Evolutionary conservation across 1,140 invertebrate genomes (phyloP), one percentile per base, ranked within the genome.

Genomic region (Drosophila sulfurigaster): DNA sequence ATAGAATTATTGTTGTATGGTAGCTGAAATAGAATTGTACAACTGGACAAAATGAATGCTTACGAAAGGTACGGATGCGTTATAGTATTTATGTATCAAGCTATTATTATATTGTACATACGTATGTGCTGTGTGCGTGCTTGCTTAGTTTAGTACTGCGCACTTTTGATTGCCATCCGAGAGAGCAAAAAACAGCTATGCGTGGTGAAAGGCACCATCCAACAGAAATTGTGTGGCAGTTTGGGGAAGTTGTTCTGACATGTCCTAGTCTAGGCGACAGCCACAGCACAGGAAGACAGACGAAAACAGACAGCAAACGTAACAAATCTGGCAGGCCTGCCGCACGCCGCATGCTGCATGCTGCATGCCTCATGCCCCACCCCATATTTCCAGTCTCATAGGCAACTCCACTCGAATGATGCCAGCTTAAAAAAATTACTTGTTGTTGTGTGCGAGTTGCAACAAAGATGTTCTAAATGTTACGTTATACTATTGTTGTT

Each of bases 381-480:
- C 41, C 15, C 59, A 56, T 32, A 32, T 52, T 10, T 71, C 11
- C 30, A 32, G 38, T n/a, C 38, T 41, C 41, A 43, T 13, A 54
- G 30, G 7, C 54, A 57, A 57, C 59, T 60, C 49, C 30, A 63
- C 52, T 56, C 30, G 11, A 81, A 81, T 82, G 79, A 82, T 66
- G 79, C 76, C 66, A 73, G 67, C 45, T 45, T 45, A 71, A 58
- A 54, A 82, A 86, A 79, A 25, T 25, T 25, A 25, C 20, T 79
- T 82, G 83, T 75, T 88, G 82, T 69, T 52, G 82, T 77, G 79
- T 68, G 52, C 69, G 73, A 51, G 74, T 46, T 56, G 79, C 82
- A 79, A 78, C 67, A 81, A 86, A 82, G 76, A 79, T 86, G 77
- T 87, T 87, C 82, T 87, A 82, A 87, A 87, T 88, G 82, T 87